These are phyloP conservation scores for Gulo gulo DNA, from an alignment of 2,113 vertebrate species.

Conservation along the genomic window DNA sequence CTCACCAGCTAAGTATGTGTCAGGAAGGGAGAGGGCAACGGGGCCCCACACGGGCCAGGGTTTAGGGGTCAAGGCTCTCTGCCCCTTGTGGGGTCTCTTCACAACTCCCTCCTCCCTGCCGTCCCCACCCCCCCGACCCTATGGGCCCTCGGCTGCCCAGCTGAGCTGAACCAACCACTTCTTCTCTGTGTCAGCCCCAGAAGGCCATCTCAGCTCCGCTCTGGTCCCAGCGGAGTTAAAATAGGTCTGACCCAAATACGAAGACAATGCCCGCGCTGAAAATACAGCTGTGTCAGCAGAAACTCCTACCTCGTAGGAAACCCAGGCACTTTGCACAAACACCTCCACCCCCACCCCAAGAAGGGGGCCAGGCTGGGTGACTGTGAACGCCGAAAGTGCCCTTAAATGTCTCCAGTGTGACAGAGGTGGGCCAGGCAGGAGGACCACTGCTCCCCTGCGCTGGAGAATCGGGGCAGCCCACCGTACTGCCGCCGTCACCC, in stretches of 20 bases:
- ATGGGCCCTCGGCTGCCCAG: not conserved
- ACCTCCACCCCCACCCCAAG: not conserved
- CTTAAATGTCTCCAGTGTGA: not conserved
- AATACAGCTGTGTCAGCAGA: not conserved
- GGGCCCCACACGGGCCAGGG: not conserved
- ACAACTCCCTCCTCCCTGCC: not conserved
- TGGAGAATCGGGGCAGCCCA: not conserved
- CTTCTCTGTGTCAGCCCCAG: not conserved
- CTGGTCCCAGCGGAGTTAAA: conserved; percentile 28
- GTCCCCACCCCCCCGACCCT: not conserved
- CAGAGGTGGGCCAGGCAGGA: not conserved
- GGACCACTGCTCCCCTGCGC: not conserved
- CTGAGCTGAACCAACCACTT: not conserved
- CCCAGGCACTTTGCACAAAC: not conserved
- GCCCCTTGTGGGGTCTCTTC: too few species aligned
- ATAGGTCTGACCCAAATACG: conserved; percentile 71
- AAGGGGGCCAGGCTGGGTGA: not conserved
- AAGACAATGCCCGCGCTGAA: not conserved
- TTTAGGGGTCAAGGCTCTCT: not conserved
- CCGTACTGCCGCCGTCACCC: fast-evolving
- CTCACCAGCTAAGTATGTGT: not conserved
- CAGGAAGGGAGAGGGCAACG: not conserved
- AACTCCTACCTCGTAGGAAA: not conserved
- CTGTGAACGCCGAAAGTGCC: fast-evolving
- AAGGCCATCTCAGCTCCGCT: not conserved